Conservation (phyloP, 2,888 invertebrate species). For the Acanthosepion esculentum region DNA sequence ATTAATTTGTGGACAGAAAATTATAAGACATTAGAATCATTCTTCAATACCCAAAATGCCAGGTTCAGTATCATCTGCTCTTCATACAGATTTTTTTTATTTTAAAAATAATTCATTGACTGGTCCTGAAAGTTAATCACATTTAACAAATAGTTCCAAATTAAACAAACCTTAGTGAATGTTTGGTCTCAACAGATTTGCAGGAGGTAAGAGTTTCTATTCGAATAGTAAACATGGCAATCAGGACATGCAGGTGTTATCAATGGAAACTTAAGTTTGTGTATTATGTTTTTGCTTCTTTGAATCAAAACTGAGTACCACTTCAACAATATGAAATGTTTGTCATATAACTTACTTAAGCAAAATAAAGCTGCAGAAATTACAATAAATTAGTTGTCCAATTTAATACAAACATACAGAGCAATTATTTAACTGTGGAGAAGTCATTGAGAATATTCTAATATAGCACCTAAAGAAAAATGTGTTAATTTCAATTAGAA, state of each 20-base stretch:
- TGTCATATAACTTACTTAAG: background rate
- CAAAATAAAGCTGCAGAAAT: background rate
- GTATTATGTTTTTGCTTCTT: background rate
- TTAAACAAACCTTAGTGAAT: slow-evolving; percentile 33
- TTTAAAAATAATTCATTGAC: slow-evolving; percentile 33
- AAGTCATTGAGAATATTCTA: background rate
- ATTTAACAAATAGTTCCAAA: slow-evolving; percentile 15
- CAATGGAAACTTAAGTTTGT: background rate
- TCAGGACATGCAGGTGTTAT: background rate
- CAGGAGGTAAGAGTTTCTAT: background rate
- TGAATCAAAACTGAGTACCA: background rate
- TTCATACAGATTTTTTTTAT: background rate
- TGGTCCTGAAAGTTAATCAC: slow-evolving; percentile 33
- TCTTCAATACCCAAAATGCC: slow-evolving; percentile 42
- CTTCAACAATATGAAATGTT: background rate
- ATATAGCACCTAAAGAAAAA: background rate
- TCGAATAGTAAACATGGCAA: background rate
- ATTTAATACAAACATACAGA: background rate
- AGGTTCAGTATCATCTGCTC: background rate
- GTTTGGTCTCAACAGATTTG: slow-evolving; percentile 12
- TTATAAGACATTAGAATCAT: slow-evolving; percentile 39
- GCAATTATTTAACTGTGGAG: background rate
- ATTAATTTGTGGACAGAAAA: slow-evolving; percentile 44
- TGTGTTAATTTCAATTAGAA: background rate
- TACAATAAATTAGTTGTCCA: background rate